These are phyloP conservation scores for Ennomos quercinarius DNA, from an alignment of 2,888 invertebrate genomes.

Conservation along the genomic window DNA sequence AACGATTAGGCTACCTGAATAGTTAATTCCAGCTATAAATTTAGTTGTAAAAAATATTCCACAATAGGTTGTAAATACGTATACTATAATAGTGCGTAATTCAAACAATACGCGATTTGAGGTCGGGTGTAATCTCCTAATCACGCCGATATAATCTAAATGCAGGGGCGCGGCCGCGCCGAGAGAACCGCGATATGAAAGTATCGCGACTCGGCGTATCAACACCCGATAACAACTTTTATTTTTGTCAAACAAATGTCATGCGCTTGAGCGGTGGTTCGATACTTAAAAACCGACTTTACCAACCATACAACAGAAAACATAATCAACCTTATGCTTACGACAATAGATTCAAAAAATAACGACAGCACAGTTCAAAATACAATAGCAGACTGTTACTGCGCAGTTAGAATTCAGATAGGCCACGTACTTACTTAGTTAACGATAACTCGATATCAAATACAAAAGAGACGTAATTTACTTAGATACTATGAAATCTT, in stretches of 20 bases:
- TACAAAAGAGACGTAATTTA: conserved; percentile 58
- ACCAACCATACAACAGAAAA: conserved; percentile 3
- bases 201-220: conserved; percentile 51
- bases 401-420: conserved; percentile 57
- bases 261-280: conserved; percentile 10
- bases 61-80: conserved; percentile 40
- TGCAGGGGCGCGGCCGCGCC: conserved; percentile 67
- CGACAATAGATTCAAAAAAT: conserved; percentile 16
- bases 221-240: conserved; percentile 51
- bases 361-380: conserved; percentile 32
- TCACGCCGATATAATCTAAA: conserved; percentile 68
- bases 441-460: conserved; percentile 46
- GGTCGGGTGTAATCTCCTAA: conserved; percentile 60
- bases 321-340: conserved; percentile 24
- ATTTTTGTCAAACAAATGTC: conserved; percentile 44
- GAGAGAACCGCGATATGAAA: conserved; percentile 41
- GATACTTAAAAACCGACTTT: conserved; percentile 22
- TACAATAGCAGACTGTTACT: conserved; percentile 46
- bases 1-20: conserved; percentile 46
- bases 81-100: conserved; percentile 39
- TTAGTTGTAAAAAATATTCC: conserved; percentile 52
- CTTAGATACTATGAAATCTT: conserved; percentile 45
- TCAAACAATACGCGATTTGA: conserved; percentile 52
- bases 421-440: conserved; percentile 41
- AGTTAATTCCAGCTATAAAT: conserved; percentile 46